A percentile compares a stretch with the other conserved stretches of the same genome.
Evolutionary conservation across 2,888 invertebrate species (phyloP).

Genomic region (Glyphotaelius pellucidus): DNA sequence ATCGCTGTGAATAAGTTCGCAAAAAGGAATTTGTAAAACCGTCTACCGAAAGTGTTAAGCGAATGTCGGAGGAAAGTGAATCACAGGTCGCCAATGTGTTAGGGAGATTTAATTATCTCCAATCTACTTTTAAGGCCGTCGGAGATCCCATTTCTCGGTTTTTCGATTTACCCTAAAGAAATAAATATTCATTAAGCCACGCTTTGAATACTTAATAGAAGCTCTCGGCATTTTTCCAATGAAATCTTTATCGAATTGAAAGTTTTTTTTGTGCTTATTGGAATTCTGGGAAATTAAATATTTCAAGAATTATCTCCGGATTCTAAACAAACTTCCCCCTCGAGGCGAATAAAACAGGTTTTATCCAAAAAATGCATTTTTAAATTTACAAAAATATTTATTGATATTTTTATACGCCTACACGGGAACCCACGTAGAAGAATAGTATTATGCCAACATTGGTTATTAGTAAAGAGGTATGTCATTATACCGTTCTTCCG

Average conservation of each 20-base stretch:
- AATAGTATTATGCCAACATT: too few species aligned
- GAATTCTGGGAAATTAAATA: constrained; percentile 19
- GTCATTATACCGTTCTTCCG: too few species aligned
- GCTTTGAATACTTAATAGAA: constrained; percentile 48
- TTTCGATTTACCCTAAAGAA: constrained; percentile 34
- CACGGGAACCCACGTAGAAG: too few species aligned
- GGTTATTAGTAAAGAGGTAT: too few species aligned
- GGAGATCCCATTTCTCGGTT: constrained; percentile 6
- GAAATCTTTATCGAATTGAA: constrained; percentile 50
- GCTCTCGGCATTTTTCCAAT: constrained; percentile 29
- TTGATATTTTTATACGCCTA: too few species aligned
- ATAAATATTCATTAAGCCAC: constrained; percentile 51
- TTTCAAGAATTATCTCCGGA: not conserved
- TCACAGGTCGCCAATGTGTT: constrained; percentile 20
- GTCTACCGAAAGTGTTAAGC: not conserved
- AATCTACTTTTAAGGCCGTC: not conserved
- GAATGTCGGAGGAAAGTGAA: not conserved
- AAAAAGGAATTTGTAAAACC: not conserved
- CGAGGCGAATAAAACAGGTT: not conserved
- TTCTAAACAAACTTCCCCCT: not conserved
- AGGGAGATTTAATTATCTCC: constrained; percentile 32
- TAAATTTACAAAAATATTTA: not conserved
- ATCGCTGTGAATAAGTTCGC: not conserved
- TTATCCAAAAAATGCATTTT: not conserved
- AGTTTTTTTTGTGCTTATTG: constrained; percentile 46